Evolutionary conservation across 2,888 invertebrate species (phyloP).

Genomic region (Anthoptus insignis): DNA sequence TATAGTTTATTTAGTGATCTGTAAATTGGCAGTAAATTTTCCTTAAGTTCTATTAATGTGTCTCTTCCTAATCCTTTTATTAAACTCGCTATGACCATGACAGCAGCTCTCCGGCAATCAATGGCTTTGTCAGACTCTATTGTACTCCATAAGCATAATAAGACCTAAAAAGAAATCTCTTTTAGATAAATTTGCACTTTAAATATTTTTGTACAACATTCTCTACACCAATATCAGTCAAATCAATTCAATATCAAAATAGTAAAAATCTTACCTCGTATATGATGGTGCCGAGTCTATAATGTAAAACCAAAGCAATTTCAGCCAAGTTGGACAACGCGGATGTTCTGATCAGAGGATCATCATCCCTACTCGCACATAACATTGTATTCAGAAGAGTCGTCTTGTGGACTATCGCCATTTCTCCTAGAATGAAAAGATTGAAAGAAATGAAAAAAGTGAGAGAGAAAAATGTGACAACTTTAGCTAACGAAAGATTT

Average conservation of each 20-base stretch:
- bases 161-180: constrained; percentile 86
- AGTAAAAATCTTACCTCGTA: constrained; percentile 88
- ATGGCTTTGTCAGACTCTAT: constrained; percentile 90
- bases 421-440: constrained; percentile 87
- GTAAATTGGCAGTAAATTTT: constrained; percentile 90
- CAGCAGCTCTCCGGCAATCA: constrained; percentile 93
- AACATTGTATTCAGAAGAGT: constrained; percentile 91
- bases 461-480: too few species aligned
- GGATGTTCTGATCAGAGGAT: constrained; percentile 92
- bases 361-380: constrained; percentile 89
- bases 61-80: constrained; percentile 92
- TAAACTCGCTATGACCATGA: constrained; percentile 91
- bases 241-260: too few species aligned
- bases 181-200: too few species aligned
- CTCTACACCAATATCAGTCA: too few species aligned
- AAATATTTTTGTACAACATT: background rate
- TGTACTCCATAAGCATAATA: constrained; percentile 90
- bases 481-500: too few species aligned
- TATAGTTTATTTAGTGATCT: constrained; percentile 89
- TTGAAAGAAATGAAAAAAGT: too few species aligned
- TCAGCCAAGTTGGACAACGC: constrained; percentile 95
- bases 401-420: constrained; percentile 90
- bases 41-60: constrained; percentile 89
- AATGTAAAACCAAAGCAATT: constrained; percentile 91
- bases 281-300: constrained; percentile 90